These are phyloP conservation scores for Drosophila cracens DNA, from an alignment of 2,888 invertebrate genomes.

Conservation along the genomic window DNA sequence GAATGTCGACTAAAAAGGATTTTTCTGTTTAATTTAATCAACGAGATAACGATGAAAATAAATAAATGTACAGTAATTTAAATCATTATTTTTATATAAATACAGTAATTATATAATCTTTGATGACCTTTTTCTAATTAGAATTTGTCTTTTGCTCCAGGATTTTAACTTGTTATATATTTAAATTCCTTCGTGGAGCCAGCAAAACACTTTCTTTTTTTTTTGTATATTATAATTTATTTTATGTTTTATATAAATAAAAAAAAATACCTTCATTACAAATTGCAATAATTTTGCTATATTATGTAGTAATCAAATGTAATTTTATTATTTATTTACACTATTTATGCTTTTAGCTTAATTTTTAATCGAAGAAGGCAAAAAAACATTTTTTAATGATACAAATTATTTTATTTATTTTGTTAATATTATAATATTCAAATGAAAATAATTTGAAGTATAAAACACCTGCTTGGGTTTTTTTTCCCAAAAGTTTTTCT, in stretches of 20 bases:
- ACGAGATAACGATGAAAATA: too few species aligned
- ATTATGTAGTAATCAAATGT: too few species aligned
- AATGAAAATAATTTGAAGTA: background rate
- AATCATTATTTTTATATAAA: too few species aligned
- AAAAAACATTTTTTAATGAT: too few species aligned
- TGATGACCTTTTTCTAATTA: background rate
- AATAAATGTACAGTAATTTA: background rate
- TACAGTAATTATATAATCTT: too few species aligned
- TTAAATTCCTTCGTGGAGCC: background rate
- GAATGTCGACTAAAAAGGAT: background rate
- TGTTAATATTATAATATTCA: too few species aligned
- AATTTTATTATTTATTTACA: too few species aligned
- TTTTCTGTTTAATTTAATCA: background rate
- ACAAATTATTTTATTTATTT: background rate
- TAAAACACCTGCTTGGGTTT: constrained; percentile 30
- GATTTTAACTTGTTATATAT: background rate
- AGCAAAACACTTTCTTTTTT: background rate
- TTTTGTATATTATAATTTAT: background rate
- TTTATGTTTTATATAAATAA: background rate
- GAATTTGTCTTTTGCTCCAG: too few species aligned
- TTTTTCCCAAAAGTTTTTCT: constrained; percentile 5
- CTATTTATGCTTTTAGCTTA: too few species aligned
- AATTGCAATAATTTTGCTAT: background rate
- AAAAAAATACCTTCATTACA: background rate
- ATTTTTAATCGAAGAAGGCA: too few species aligned